Evolutionary conservation across 2,888 invertebrate genomes (phyloP), one percentile per base, ranked within the genome.

Genomic region (Andrena minutula): DNA sequence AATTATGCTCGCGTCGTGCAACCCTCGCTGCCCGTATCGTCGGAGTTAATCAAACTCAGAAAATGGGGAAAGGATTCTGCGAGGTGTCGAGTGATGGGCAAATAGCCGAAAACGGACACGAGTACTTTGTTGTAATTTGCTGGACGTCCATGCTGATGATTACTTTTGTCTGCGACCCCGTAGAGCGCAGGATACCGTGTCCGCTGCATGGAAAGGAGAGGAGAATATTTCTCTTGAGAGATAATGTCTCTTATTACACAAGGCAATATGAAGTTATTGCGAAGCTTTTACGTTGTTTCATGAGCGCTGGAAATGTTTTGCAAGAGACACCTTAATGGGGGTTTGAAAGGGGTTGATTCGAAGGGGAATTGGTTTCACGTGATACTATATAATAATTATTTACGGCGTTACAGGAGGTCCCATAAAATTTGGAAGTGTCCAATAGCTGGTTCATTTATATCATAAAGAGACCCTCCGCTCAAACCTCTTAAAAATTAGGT

Each of bases 1-100:
- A 72, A 75, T 81, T 77, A 75, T 69, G 30, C n/a, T 71, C 26
- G 32, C 35, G 41, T 58, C 23, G 7, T 32, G 41, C 20, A n/a
- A 23, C 3, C 20, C 69, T 47, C 32, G 12, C 51, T 56, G 51
- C 73, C 71, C 73, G 35, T 68, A 79, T 81, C 58, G 26, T 61
- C 49, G 30, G 41, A 30, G 66, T 71, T 86, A 78, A 78, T 83
- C 75, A 79, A 86, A 86, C 49, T 78, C 47, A 8, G 64, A 75
- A 56, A 77, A 77, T 60, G 53, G 63, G 28, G 63, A 72, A 75
- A 83, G 72, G 76, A 75, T 72, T 65, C 64, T 66, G 51, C 65
- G 64, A 68, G 51, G 71, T 68, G 70, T 79, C 60, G 70, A 74
- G 69, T 74, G 32, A 79, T 53, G 74, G 61, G 80, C 35, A 74